phyloP scores from a whole-genome alignment of 2,888 invertebrate genomes.

The Syrphus vitripennis region DNA sequence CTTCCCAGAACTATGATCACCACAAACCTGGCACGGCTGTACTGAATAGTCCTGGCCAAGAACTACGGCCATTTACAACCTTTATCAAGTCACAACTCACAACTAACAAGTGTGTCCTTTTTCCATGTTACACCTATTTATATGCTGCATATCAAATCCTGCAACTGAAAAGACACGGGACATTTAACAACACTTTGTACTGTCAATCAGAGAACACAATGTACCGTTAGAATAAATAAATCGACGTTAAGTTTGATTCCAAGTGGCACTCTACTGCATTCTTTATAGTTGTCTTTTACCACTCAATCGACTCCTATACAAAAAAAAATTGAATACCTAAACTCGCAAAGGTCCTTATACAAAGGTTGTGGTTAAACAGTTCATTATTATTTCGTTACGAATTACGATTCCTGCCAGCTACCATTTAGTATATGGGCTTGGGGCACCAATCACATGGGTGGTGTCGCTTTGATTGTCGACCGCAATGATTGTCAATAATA shows the following conservation, averaged over 20 bases:
- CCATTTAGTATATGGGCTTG: constrained; percentile 28
- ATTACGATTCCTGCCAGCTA: constrained; percentile 39
- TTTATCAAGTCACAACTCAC: not conserved
- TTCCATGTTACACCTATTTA: constrained; percentile 25
- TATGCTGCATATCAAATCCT: constrained; percentile 22
- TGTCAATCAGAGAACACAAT: constrained; percentile 65
- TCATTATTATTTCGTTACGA: constrained; percentile 50
- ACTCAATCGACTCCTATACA: constrained; percentile 42
- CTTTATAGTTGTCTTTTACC: constrained; percentile 28
- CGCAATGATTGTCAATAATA: constrained; percentile 40
- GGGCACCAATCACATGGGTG: constrained; percentile 49
- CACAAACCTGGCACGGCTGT: constrained; percentile 89
- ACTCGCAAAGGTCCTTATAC: not conserved
- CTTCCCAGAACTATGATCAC: constrained; percentile 91
- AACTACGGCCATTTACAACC: constrained; percentile 32
- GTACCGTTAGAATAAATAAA: constrained; percentile 65
- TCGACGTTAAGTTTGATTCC: constrained; percentile 52
- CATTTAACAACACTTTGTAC: constrained; percentile 64
- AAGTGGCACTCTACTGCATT: constrained; percentile 41
- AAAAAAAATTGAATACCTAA: constrained; percentile 38
- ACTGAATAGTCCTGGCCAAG: constrained; percentile 44
- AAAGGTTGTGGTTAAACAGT: constrained; percentile 40
- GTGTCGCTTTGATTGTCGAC: constrained; percentile 64
- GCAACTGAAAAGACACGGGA: constrained; percentile 25
- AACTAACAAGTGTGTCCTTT: constrained; percentile 19